Evolutionary conservation across 2,888 invertebrate genomes (phyloP).

Genomic region (Anarsia innoxiella): DNA sequence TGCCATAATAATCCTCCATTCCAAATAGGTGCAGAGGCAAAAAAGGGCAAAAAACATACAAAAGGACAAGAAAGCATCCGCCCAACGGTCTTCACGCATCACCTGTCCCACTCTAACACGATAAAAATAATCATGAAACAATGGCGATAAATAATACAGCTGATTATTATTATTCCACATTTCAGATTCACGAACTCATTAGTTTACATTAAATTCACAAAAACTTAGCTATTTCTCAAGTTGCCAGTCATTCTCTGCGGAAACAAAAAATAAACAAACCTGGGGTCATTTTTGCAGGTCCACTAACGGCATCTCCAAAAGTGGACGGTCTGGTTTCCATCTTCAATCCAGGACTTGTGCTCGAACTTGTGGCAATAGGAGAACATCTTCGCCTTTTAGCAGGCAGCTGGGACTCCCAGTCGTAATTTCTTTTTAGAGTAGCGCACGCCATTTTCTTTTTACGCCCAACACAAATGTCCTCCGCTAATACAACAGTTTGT

Average conservation of each 20-base stretch:
- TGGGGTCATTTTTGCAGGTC: conserved; percentile 86
- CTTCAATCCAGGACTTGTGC: conserved; percentile 69
- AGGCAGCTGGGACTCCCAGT: conserved; percentile 94
- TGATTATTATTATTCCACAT: conserved; percentile 28
- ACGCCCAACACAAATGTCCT: conserved; percentile 75
- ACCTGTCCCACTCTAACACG: conserved; percentile 56
- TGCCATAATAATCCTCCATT: conserved; percentile 7
- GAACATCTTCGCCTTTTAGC: conserved; percentile 93
- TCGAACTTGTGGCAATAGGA: conserved; percentile 83
- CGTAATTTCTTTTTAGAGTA: conserved; percentile 95
- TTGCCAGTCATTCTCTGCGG: conserved; percentile 6
- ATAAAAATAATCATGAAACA: conserved; percentile 65
- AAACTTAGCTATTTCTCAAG: not conserved
- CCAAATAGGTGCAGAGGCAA: conserved; percentile 1
- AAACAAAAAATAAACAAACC: conserved; percentile 77
- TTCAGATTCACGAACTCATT: conserved; percentile 17
- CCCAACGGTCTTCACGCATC: conserved; percentile 56
- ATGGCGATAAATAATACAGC: conserved; percentile 57
- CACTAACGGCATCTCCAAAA: conserved; percentile 87
- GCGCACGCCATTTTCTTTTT: conserved; percentile 96
- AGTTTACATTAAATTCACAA: not conserved
- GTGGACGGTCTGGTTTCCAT: conserved; percentile 80
- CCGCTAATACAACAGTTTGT: conserved; percentile 41
- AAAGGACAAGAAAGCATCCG: conserved; percentile 47
- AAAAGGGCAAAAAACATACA: conserved; percentile 35